phyloP scores from a whole-genome alignment of 1,140 invertebrate genomes.

The Diorhabda sublineata region DNA sequence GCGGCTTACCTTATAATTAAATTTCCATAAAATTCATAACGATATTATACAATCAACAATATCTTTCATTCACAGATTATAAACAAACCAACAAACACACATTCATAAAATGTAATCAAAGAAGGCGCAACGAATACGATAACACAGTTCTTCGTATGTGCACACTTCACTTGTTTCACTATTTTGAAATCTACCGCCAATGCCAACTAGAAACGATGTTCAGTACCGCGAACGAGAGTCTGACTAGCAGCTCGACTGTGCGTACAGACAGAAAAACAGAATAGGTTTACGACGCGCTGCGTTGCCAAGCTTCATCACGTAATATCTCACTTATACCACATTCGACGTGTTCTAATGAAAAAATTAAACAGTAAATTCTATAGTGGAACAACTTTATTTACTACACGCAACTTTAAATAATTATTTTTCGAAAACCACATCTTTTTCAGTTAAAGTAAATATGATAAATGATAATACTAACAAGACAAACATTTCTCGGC shows the following conservation, averaged over 20 bases:
- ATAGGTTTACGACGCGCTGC: neutral
- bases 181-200: neutral
- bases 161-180: constrained; percentile 18
- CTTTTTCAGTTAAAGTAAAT: no score
- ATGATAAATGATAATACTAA: no score
- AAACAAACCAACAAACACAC: constrained; percentile 14
- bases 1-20: neutral
- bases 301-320: neutral
- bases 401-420: no score
- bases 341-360: no score
- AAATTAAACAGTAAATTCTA: no score
- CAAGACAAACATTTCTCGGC: no score
- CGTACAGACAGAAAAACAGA: neutral
- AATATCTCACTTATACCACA: no score
- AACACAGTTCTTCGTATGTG: constrained; percentile 4
- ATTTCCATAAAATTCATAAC: neutral
- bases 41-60: neutral
- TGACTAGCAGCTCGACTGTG: neutral
- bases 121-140: constrained; percentile 12
- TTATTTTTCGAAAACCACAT: no score
- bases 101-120: constrained; percentile 16
- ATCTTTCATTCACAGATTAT: constrained; percentile 9
- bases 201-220: neutral
- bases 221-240: constrained; percentile 1
- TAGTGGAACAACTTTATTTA: no score